Evolutionary conservation across 2,797 vertebrate species (phyloP).

Genomic region (Neoniphon sammara): DNA sequence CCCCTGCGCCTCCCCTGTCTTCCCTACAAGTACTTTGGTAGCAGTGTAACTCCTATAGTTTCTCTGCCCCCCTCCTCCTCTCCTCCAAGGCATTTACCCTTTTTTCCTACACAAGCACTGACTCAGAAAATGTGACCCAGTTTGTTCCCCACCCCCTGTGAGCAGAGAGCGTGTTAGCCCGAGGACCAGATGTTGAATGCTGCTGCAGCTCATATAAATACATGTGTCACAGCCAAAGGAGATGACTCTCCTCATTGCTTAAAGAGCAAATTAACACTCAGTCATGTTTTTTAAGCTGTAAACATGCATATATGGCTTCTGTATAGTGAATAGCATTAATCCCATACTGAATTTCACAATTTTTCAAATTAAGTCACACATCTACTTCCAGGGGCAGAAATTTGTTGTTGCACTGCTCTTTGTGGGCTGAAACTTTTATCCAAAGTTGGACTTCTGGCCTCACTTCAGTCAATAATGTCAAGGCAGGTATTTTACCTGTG

Average conservation of each 20-base stretch:
- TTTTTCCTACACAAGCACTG: slow-evolving; percentile 60
- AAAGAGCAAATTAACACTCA: slow-evolving; percentile 47
- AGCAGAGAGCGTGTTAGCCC: slow-evolving; percentile 46
- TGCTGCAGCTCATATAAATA: slow-evolving; percentile 44
- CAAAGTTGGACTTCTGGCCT: no score
- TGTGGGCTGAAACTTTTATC: no score
- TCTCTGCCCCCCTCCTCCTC: slow-evolving; percentile 23
- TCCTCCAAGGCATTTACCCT: slow-evolving; percentile 50
- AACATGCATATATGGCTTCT: no score
- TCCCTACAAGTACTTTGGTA: not conserved
- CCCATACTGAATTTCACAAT: no score
- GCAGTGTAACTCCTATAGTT: slow-evolving; percentile 25
- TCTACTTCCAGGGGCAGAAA: no score
- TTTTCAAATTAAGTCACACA: no score
- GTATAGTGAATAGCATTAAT: no score
- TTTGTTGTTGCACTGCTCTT: no score
- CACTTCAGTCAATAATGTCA: no score
- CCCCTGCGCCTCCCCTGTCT: slow-evolving; percentile 7
- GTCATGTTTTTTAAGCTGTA: slow-evolving; percentile 18
- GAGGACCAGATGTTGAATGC: slow-evolving; percentile 59
- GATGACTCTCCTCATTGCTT: slow-evolving; percentile 4
- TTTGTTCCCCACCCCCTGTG: slow-evolving; percentile 65
- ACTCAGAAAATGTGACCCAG: slow-evolving; percentile 76
- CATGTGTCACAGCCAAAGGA: slow-evolving; percentile 29
- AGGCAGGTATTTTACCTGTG: no score